phyloP scores from a whole-genome alignment of 2,113 vertebrate species.

The Tinamus guttatus region DNA sequence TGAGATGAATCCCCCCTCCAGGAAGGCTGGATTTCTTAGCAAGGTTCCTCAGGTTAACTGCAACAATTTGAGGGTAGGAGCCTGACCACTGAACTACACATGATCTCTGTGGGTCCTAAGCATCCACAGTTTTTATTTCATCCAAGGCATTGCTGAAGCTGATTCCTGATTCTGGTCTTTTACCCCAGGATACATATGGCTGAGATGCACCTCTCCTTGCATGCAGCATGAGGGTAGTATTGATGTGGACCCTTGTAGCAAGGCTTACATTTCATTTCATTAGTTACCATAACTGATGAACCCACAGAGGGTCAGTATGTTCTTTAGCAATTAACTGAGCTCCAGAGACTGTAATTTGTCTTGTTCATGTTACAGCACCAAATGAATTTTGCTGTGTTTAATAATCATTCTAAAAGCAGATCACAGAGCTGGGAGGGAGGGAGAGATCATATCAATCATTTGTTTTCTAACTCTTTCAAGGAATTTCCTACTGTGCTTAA shows the following conservation, averaged over 20 bases:
- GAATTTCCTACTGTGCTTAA: constrained; percentile 69
- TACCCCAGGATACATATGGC: background rate
- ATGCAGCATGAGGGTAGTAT: background rate
- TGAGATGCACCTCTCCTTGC: background rate
- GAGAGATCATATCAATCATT: constrained; percentile 66
- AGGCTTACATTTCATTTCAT: background rate
- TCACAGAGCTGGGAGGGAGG: constrained; percentile 53
- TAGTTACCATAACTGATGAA: constrained; percentile 50
- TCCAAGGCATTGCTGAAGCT: accelerated
- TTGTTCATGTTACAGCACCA: constrained; percentile 62
- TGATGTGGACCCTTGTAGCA: background rate
- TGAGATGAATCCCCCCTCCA: background rate
- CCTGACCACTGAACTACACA: background rate
- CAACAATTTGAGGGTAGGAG: background rate
- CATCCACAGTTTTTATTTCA: background rate
- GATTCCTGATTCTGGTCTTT: too few species aligned
- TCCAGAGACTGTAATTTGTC: constrained; percentile 70
- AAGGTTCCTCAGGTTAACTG: background rate
- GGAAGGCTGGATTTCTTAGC: background rate
- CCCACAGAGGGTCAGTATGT: constrained; percentile 54
- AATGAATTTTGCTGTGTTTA: constrained; percentile 69
- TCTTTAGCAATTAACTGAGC: constrained; percentile 65
- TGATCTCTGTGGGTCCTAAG: background rate
- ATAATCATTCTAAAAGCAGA: constrained; percentile 67
- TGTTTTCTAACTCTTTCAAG: constrained; percentile 67